phyloP scores from a whole-genome alignment of 2,888 invertebrate genomes.

The Callosobruchus maculatus region DNA sequence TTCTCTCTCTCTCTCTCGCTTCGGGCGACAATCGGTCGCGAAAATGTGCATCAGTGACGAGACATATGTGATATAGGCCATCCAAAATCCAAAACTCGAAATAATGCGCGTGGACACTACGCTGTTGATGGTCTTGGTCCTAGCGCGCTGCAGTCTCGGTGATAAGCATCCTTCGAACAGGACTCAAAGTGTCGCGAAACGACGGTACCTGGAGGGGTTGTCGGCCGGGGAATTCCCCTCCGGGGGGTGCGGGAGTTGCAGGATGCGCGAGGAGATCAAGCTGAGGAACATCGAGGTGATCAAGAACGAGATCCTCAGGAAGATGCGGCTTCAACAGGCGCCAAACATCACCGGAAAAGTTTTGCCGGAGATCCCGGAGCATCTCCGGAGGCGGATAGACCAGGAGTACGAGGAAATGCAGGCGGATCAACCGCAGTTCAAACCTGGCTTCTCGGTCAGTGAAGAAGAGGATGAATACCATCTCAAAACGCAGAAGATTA shows the following conservation, averaged over 20 bases:
- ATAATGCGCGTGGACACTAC: not conserved
- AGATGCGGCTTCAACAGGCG: conserved; percentile 54
- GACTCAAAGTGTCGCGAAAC: not conserved
- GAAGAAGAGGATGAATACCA: conserved; percentile 68
- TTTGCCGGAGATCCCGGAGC: conserved; percentile 55
- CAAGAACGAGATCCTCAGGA: conserved; percentile 58
- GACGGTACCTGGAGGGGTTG: conserved; percentile 1
- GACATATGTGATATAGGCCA: not conserved
- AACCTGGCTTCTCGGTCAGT: conserved; percentile 52
- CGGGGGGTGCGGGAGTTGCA: conserved; percentile 53
- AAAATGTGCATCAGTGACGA: not conserved
- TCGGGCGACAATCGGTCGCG: not conserved
- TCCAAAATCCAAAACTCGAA: not conserved
- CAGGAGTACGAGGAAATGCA: conserved; percentile 45
- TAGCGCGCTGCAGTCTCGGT: not conserved
- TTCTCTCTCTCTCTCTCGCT: too few relatives aligned
- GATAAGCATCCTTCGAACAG: not conserved
- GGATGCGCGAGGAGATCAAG: conserved; percentile 56
- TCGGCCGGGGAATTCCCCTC: conserved; percentile 13
- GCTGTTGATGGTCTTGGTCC: not conserved
- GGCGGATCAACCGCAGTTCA: conserved; percentile 47
- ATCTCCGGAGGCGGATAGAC: conserved; percentile 41
- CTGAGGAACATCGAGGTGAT: conserved; percentile 57
- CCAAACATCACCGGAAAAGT: conserved; percentile 60
- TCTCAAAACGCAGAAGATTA: conserved; percentile 63